Base-by-base conservation (phyloP, 2,113 vertebrate genomes). In the Amphiprion ocellaris region DNA sequence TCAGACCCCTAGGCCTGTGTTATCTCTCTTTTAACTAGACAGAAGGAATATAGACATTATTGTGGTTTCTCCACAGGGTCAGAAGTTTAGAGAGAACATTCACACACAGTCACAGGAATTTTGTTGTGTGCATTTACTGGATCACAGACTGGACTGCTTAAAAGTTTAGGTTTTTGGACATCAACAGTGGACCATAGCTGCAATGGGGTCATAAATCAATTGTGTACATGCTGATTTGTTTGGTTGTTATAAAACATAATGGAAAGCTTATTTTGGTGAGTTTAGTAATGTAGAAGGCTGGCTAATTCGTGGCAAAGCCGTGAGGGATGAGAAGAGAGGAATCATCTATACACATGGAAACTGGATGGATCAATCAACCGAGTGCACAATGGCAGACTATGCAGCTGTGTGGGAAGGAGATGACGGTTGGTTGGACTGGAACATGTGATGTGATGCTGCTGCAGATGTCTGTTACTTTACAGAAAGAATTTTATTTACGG, bases 321-420 rank as follows among this genome's bases (percentile, higher is more conserved):
- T 37, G 62, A 85, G 30, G 66, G 76, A 84, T 86, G 79, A 78
- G 73, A 79, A 87, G 85, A 65, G 53, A 84, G 79, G 19, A 74
- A 46, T 58, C 9, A 23, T 83, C 58, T 63, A 49, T 21, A 17
- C 69, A 58, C 60, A 76, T 83, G 79, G 83, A 88, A 79, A 82
- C 67, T 55, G 60, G 69, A 86, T 68, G 82, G 81, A 80, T 89
- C 81, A 87, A 85, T 83, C 33, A 37, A 73, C 28, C 60, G 52
- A 30, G 28, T 55, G 39, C 19, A 61, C 28, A 53, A 44, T 10
- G 50, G 64, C 74, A 60, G 74, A 74, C 58, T 76, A 17, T 68
- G 72, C 76, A 83, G 71, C 55, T 61, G 72, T 53, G 71, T 49
- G 75, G 66, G 81, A 75, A 69, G 78, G 10, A 62, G 39, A 59